Evolutionary conservation across 2,888 invertebrate genomes (phyloP).

Genomic region (Meteorus cinctellus): DNA sequence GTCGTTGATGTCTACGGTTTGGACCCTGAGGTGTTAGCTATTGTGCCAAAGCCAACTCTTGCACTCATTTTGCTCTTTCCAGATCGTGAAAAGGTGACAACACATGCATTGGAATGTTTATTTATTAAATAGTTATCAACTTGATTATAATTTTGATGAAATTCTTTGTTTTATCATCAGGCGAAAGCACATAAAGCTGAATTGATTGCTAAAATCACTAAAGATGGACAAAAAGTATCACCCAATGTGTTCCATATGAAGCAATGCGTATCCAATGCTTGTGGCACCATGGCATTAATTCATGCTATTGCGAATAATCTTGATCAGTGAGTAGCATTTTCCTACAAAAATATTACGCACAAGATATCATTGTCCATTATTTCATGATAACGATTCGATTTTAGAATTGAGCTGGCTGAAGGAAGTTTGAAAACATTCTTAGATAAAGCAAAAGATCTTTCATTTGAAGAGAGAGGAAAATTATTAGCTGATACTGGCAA

Average conservation of each 20-base stretch:
- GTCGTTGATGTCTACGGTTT: constrained; percentile 94
- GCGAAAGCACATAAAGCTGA: constrained; percentile 82
- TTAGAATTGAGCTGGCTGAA: constrained; percentile 80
- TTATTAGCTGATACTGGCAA: constrained; percentile 80
- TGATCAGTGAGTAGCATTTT: constrained; percentile 75
- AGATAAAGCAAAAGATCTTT: constrained; percentile 80
- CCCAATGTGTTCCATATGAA: constrained; percentile 89
- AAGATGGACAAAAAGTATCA: constrained; percentile 79
- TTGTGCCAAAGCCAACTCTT: constrained; percentile 90
- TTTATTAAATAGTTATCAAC: constrained; percentile 18
- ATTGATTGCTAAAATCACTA: constrained; percentile 79
- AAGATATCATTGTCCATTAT: no score
- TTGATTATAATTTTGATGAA: background rate
- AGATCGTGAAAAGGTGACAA: constrained; percentile 80
- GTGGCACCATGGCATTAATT: constrained; percentile 96
- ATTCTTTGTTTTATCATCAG: constrained; percentile 67
- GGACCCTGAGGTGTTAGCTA: constrained; percentile 88
- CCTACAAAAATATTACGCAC: no score
- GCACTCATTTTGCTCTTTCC: constrained; percentile 94
- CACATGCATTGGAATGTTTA: constrained; percentile 23
- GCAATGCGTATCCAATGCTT: constrained; percentile 94
- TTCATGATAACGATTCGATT: constrained; percentile 20
- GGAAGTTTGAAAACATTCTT: constrained; percentile 87
- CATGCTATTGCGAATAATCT: constrained; percentile 94
- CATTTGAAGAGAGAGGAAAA: constrained; percentile 84